Evolutionary conservation across 2,888 invertebrate genomes (phyloP).

Genomic region (Morpho achilles): DNA sequence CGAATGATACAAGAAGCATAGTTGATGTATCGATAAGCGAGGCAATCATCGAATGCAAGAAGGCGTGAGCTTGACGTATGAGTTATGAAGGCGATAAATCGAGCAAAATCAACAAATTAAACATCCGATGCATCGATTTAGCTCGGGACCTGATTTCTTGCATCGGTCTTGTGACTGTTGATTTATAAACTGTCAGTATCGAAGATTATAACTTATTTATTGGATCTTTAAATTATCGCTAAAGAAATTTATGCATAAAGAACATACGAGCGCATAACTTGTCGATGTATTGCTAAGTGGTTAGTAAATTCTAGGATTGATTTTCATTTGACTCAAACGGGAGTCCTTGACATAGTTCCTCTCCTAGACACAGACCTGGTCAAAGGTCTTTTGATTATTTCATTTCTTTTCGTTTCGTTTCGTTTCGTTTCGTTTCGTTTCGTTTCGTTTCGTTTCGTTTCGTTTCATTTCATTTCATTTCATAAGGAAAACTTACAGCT

Average conservation of each 20-base stretch:
- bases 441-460: too few relatives aligned
- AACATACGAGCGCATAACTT: too few relatives aligned
- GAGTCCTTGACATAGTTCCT: too few relatives aligned
- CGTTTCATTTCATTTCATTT: too few relatives aligned
- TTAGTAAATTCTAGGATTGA: too few relatives aligned
- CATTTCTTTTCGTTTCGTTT: too few relatives aligned
- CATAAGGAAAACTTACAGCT: too few relatives aligned
- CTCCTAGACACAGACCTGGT: too few relatives aligned
- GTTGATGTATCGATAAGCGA: conserved; percentile 37
- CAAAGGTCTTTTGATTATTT: too few relatives aligned
- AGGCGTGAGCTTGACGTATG: conserved; percentile 56
- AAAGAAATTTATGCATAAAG: background rate
- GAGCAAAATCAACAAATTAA: conserved; percentile 56
- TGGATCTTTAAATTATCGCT: background rate
- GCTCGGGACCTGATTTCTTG: conserved; percentile 17
- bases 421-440: too few relatives aligned
- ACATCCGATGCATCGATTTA: conserved; percentile 23
- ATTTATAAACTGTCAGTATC: conserved; percentile 11
- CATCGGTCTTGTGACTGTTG: conserved; percentile 9
- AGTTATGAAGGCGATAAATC: conserved; percentile 65
- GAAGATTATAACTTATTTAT: background rate
- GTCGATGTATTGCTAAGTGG: too few relatives aligned
- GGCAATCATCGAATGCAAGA: conserved; percentile 40
- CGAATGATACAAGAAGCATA: conserved; percentile 28
- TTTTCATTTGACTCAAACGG: too few relatives aligned